Conservation (phyloP, 2,888 invertebrate genomes). For the Alviniconcha strummeri region DNA sequence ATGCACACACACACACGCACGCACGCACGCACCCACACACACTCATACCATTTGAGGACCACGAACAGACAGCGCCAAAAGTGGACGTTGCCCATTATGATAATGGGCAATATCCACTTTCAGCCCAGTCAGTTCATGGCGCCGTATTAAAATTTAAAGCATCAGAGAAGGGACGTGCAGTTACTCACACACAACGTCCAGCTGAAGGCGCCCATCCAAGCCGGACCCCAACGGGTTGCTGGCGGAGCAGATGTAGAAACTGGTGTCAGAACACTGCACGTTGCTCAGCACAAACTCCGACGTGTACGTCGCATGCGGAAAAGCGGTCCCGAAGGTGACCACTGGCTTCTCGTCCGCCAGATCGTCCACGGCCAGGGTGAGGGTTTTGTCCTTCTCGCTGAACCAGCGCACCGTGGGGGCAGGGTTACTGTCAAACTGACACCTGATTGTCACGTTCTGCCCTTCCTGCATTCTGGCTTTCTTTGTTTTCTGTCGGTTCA, state of each 20-base stretch:
- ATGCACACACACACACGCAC: not conserved
- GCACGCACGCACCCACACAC: not conserved
- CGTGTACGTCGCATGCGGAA: not conserved
- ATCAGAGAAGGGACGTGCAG: no score
- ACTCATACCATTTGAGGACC: not conserved
- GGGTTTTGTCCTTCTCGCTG: not conserved
- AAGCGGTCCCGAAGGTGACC: not conserved
- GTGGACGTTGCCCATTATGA: no score
- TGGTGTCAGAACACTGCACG: constrained; percentile 7
- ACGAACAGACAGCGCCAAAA: no score
- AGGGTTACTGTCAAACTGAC: constrained; percentile 38
- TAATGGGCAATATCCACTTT: no score
- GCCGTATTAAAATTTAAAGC: no score
- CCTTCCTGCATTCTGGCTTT: not conserved
- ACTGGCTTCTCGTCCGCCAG: not conserved
- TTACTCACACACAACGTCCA: constrained; percentile 15
- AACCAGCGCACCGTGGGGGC: constrained; percentile 27
- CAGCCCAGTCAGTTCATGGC: no score
- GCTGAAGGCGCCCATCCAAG: not conserved
- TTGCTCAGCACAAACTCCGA: not conserved
- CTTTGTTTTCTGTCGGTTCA: constrained; percentile 16
- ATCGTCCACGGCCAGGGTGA: not conserved
- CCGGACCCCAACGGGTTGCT: constrained; percentile 15
- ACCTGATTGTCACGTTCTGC: constrained; percentile 21
- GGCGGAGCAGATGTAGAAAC: constrained; percentile 7